Base-by-base conservation (phyloP, 2,797 vertebrate species). In the Pelodytes ibericus region DNA sequence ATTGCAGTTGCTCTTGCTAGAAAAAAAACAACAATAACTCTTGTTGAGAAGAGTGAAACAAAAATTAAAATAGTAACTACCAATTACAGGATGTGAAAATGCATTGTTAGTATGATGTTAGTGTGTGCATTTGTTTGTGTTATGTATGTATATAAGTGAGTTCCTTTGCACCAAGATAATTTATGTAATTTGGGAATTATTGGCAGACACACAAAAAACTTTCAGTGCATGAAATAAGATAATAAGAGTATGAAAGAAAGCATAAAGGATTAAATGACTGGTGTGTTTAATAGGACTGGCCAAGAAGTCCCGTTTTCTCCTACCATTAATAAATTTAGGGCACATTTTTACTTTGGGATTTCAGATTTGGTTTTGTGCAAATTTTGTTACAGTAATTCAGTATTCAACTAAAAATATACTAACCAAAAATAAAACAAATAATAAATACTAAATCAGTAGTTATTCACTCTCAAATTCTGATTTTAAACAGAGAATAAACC, bases 1-100 rank as follows among this genome's bases (percentile, higher is more conserved):
- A 80, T 85, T 88, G 85, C 85, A 87, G 85, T 82, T 89, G 83
- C 88, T 89, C 90, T 88, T 88, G 88, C 18, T 44, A 44, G 3
- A 44, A 44, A 44, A n/a, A n/a, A n/a, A 44, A 44, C 13, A 16
- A 44, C 13, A 44, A 44, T 16, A 44, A 20, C 22, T n/a, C 20
- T 16, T 53, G 22, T 53, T 24, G 49, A 1, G 49, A 24, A 53
- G n/a, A n/a, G n/a, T n/a, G n/a, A n/a, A 53, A 53, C 41, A 44
- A 44, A 44, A 16, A 44, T 1, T 16, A 44, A 16, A 44, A 36
- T 1, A 44, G 41, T 16, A 44, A 16, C 18, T 44, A n/a, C n/a
- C n/a, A 10, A 44, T 44, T 44, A 44, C 13, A 13, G 10, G 33
- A 44, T 16, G 41, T 44, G 18, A 16, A 44, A 44, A 13, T 44